Conservation (phyloP, 2,113 vertebrate genomes). For the Aptenodytes patagonicus region DNA sequence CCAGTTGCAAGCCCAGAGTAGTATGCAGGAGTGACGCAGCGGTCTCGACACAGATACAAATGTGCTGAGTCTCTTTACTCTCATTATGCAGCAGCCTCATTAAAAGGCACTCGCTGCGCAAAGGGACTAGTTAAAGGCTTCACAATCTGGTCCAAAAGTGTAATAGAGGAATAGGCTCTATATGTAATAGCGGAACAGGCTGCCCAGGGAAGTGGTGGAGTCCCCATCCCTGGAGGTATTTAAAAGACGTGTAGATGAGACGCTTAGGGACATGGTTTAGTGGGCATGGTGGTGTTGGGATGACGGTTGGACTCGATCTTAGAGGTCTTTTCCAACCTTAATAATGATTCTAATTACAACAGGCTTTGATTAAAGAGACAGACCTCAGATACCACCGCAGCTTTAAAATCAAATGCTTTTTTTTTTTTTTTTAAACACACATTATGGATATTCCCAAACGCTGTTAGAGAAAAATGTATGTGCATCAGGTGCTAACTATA, state of each 20-base stretch:
- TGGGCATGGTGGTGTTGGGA: no score
- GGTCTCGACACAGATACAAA: fast-evolving
- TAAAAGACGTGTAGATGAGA: no score
- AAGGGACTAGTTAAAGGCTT: background rate
- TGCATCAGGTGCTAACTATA: fast-evolving
- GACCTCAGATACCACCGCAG: fast-evolving
- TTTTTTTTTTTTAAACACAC: no score
- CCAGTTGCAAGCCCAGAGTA: background rate
- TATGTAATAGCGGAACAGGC: no score
- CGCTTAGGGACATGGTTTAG: no score
- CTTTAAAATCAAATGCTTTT: background rate
- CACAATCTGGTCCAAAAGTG: background rate
- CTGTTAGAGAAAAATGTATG: background rate
- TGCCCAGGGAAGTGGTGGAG: no score
- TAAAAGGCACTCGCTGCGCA: background rate
- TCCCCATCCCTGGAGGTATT: no score
- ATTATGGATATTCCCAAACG: background rate
- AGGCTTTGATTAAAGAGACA: background rate
- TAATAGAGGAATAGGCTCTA: background rate
- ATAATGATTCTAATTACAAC: no score
- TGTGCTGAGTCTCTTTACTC: fast-evolving
- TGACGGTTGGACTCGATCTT: no score
- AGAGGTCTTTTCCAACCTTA: no score
- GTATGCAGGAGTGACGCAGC: fast-evolving
- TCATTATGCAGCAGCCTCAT: background rate